Evolutionary conservation across 1,140 invertebrate species (phyloP), one percentile per base, ranked within the genome.

Genomic region (Megalonaias nervosa): DNA sequence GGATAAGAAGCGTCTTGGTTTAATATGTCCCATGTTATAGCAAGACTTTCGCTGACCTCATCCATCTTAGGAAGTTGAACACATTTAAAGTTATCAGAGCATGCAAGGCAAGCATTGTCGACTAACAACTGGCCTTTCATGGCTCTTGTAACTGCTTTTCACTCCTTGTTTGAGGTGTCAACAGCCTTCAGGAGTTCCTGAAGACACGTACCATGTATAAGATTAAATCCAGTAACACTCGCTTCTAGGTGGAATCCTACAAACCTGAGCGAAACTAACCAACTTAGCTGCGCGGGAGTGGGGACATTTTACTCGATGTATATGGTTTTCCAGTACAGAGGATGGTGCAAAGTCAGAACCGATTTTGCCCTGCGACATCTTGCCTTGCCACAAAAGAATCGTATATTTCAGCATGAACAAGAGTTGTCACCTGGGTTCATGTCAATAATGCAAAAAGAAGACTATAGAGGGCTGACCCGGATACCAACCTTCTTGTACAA

Each of bases 141-240:
- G 6, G 88, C 85, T 85, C 91, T 82, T 38, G 87, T 74, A 81
- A 89, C 91, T 65, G 89, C 84, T 83, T 92, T 87, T 38, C 86
- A 59, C 68, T 77, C 86, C 60, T 85, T 85, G 67, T 85, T 83
- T 67, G 71, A 59, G 17, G 83, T 77, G 81, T 81, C 86, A 5
- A 85, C 70, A 15, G 74, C 73, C 75, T 87, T 83, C 23, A 86
- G 57, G 12, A 81, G 60, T 65, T 85, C 80, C 38, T 77, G 23
- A 31, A 86, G 70, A 15, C 86, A 82, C 23, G 71, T 81, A 31
- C 60, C 62, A 11, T 65, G 14, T 82, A 81, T 85, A 1, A 81
- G n/a, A n/a, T 81, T 80, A n/a, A 71, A 61, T 15, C 82, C 82
- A 55, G 82, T 69, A 38, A 79, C 81, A 67, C 80, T 83, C 77